phyloP scores from a whole-genome alignment of 2,113 vertebrate genomes.

The Gymnobelideus leadbeateri region DNA sequence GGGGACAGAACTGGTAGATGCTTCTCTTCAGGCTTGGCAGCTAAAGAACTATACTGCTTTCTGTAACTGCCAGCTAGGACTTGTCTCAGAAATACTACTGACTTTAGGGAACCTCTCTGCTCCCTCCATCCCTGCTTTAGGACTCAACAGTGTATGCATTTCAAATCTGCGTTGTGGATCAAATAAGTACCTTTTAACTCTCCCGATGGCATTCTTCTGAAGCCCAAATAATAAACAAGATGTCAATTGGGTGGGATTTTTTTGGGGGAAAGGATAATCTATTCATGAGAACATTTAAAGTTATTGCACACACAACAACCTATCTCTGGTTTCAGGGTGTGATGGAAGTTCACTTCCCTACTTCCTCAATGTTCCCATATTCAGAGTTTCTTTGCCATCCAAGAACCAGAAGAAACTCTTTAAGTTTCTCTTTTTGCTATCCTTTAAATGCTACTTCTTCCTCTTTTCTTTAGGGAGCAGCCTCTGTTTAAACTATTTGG shows the following conservation, averaged over 20 bases:
- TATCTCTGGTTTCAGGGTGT: not conserved
- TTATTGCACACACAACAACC: not conserved
- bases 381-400: not conserved
- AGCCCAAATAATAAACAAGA: not conserved
- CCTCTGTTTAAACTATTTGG: constrained; percentile 76
- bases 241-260: not conserved
- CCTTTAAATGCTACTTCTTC: constrained; percentile 27
- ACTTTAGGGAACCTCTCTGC: constrained; percentile 47
- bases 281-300: not conserved
- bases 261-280: not conserved
- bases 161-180: not conserved
- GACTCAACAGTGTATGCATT: not conserved
- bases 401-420: constrained; percentile 11
- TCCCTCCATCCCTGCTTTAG: not conserved
- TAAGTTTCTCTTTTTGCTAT: not conserved
- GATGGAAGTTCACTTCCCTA: not conserved
- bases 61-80: not conserved
- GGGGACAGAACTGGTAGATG: not conserved
- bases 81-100: constrained; percentile 15
- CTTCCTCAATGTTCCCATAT: not conserved
- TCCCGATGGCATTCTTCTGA: not conserved
- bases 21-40: not conserved
- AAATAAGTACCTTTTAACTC: not conserved
- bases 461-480: constrained; percentile 53
- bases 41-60: not conserved